These are phyloP conservation scores for Conopomorpha cramerella DNA, from an alignment of 1,140 invertebrate genomes.

Conservation along the genomic window DNA sequence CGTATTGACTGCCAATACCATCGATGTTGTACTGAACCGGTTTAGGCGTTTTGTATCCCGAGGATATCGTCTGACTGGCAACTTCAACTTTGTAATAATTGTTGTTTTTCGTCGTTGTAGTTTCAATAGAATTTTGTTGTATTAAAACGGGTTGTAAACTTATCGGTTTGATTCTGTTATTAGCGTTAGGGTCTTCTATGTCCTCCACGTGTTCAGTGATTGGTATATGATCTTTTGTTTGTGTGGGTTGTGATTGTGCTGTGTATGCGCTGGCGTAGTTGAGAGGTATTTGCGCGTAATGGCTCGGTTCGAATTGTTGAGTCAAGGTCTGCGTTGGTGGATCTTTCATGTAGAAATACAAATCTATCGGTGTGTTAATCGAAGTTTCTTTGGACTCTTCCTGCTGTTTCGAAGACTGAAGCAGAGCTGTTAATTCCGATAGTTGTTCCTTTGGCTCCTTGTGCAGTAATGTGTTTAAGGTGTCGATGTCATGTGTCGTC, in stretches of 20 bases:
- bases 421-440: conserved; percentile 23
- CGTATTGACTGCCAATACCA: conserved; percentile 6
- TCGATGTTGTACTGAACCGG: conserved; percentile 6
- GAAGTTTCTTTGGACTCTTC: too few relatives aligned
- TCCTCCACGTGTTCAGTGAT: conserved; percentile 51
- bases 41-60: conserved; percentile 13
- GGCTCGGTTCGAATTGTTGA: conserved; percentile 12
- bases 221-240: conserved; percentile 35
- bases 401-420: conserved; percentile 9
- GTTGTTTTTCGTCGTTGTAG: conserved; percentile 24
- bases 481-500: conserved; percentile 27
- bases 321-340: conserved; percentile 9
- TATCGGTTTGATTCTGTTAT: conserved; percentile 8
- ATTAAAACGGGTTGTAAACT: conserved; percentile 8
- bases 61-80: conserved; percentile 25
- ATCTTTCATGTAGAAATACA: conserved; percentile 35
- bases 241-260: too few relatives aligned
- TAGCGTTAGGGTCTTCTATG: conserved; percentile 26
- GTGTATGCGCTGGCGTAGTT: conserved; percentile 16
- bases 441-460: conserved; percentile 30
- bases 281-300: conserved; percentile 15
- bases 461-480: conserved; percentile 23
- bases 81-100: conserved; percentile 49
- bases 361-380: conserved; percentile 34
- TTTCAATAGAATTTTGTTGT: conserved; percentile 16